A percentile compares a stretch with the other conserved stretches of the same genome.
Evolutionary conservation across 2,113 vertebrate genomes (phyloP).

Genomic region (Caloenas nicobarica): DNA sequence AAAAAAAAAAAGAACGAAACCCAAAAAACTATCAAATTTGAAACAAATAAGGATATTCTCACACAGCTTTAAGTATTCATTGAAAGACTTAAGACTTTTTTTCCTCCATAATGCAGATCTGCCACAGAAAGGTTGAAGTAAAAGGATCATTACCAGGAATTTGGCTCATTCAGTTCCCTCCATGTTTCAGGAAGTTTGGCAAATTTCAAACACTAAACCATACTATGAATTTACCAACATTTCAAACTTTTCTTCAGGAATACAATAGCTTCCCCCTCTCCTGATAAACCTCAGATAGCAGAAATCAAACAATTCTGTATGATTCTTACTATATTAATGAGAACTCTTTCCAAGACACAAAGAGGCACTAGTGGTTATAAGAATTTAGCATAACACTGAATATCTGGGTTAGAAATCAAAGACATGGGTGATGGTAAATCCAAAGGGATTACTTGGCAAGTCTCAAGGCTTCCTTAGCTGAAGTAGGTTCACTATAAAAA

Average conservation of each 20-base stretch:
- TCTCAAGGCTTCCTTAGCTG: background rate
- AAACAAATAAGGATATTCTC: background rate
- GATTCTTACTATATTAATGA: background rate
- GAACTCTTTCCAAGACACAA: background rate
- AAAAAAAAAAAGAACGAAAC: background rate
- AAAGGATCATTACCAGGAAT: background rate
- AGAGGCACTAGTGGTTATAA: constrained; percentile 22
- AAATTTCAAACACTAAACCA: background rate
- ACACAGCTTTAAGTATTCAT: background rate
- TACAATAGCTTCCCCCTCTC: background rate
- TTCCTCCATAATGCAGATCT: background rate
- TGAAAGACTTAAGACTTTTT: background rate
- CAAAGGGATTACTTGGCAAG: background rate
- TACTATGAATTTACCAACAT: background rate
- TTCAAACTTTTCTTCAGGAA: background rate
- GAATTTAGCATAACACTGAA: background rate
- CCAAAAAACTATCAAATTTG: background rate
- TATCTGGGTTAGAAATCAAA: background rate
- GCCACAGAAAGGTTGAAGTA: background rate
- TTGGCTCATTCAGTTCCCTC: background rate
- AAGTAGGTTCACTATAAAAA: background rate
- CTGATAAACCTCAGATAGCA: background rate
- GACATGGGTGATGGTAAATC: background rate
- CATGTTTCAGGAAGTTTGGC: background rate
- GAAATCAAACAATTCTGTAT: background rate